A percentile compares a stretch with the other conserved stretches of the same genome.
Evolutionary conservation across 2,797 vertebrate species (phyloP).

Genomic region (Astyanax mexicanus): DNA sequence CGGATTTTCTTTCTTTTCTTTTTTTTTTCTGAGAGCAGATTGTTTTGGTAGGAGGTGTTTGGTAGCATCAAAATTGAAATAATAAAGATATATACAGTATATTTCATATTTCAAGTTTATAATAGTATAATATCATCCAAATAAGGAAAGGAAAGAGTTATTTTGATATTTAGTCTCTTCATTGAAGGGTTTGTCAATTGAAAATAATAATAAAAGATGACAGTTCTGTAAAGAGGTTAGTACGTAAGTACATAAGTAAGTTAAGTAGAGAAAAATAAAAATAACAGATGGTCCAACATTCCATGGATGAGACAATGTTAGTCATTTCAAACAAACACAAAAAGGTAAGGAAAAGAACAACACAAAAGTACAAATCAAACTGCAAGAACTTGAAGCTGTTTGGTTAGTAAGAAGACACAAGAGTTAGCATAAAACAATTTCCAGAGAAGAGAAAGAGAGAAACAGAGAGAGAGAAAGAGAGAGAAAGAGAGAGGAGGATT

Average conservation of each 20-base stretch:
- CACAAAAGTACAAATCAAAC: conserved; percentile 73
- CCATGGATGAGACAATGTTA: conserved; percentile 91
- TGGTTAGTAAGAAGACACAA: conserved; percentile 85
- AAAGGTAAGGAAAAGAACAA: conserved; percentile 70
- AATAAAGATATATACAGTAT: too few relatives aligned
- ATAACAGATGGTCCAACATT: conserved; percentile 87
- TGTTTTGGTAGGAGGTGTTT: conserved; percentile 44
- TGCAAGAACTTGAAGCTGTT: conserved; percentile 78
- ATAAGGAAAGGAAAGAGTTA: conserved; percentile 79
- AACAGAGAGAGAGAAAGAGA: conserved; percentile 25
- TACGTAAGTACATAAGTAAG: conserved; percentile 83
- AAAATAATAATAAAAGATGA: conserved; percentile 56
- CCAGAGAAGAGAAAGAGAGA: conserved; percentile 58
- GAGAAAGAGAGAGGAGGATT: conserved; percentile 38
- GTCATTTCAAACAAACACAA: conserved; percentile 75
- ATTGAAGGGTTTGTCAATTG: conserved; percentile 66
- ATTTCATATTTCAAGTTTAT: too few relatives aligned
- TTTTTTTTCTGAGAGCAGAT: conserved; percentile 52
- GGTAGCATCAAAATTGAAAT: conserved; percentile 43
- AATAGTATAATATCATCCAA: conserved; percentile 76
- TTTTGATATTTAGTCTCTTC: conserved; percentile 62
- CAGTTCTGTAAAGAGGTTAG: conserved; percentile 85
- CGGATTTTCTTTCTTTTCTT: too few relatives aligned
- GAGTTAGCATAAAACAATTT: conserved; percentile 80
- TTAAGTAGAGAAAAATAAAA: conserved; percentile 83